Evolutionary conservation across 92 coral and sea anemone genomes (phyloP).

Genomic region (Porites lobata): DNA sequence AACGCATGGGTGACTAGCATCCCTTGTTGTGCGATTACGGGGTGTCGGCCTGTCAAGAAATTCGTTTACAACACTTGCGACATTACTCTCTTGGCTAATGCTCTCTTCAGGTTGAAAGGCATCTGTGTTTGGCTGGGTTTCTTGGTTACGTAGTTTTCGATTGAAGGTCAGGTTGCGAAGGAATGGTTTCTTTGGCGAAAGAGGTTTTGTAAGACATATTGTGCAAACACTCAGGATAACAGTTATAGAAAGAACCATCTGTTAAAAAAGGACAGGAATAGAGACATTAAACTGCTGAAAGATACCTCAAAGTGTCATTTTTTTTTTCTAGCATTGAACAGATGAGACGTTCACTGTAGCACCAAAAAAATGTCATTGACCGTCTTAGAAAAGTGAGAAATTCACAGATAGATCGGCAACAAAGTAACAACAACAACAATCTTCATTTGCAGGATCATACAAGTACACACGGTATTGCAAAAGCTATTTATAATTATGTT

Average conservation of each 20-base stretch:
- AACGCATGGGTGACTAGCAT: neutral
- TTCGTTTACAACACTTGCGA: neutral
- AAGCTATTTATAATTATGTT: too few species aligned
- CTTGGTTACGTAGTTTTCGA: neutral
- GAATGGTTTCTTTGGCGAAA: neutral
- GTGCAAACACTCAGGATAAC: neutral
- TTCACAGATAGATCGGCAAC: too few species aligned
- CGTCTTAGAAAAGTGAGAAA: too few species aligned
- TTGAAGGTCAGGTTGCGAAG: neutral
- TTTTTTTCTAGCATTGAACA: too few species aligned
- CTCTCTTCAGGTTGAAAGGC: neutral
- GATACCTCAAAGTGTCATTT: too few species aligned
- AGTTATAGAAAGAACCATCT: neutral
- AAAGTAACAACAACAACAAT: too few species aligned
- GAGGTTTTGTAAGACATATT: constrained; percentile 4
- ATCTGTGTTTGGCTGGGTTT: too few species aligned
- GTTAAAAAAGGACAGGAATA: neutral
- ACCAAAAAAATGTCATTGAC: too few species aligned
- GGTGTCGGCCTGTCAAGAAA: neutral
- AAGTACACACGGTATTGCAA: too few species aligned
- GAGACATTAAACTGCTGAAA: too few species aligned
- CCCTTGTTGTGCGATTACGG: constrained; percentile 29
- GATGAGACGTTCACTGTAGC: too few species aligned
- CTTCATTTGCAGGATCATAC: too few species aligned
- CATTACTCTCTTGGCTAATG: neutral